Base-by-base conservation (phyloP, 1,140 invertebrate species). In the Drosophila athabasca region DNA sequence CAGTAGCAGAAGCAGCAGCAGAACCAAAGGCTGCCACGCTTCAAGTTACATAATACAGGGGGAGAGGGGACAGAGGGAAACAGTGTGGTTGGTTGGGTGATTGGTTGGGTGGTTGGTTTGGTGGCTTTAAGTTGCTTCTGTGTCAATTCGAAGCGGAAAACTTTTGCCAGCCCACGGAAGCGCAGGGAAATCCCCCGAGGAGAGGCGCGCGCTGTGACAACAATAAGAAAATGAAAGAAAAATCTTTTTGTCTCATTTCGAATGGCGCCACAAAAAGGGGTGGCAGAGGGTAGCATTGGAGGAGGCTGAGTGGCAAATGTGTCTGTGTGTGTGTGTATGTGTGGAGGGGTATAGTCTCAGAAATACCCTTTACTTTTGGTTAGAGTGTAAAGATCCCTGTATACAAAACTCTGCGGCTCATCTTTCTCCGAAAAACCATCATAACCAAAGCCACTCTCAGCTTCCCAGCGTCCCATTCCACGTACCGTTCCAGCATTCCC, bases 41-140 rank as follows among this genome's bases (percentile, higher is more conserved):
- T 39, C 11, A 13, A 64, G 75, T 87, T 87, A 72, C 78, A 87
- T 87, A 87, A 87, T 69, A 46, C 50, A 60, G 26, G 22, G 26
- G 39, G 8, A 19, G 1, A 19, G 17, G 35, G 49, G 22, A 46
- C 17, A 50, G 17, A 46, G 24, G 24, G 24, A 5, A 6, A 24
- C 0, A 6, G 4, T 24, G 22, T 3, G 24, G 24, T 3, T 5
- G 24, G 17, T 19, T 0, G 24, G 24, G 24, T 0, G 46, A 46
- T 8, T 5, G 11, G 13, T 11, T 13, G 35, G 35, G 35, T 13
- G 35, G 35, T 3, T 39, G 35, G 35, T 1, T 35, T 39, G 35
- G 7, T 11, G 11, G 26, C 70, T 73, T 64, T 55, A 64, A 73
- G 70, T 50, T 6, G 9, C 29, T 55, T 64, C 45, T 73, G 70